These are phyloP conservation scores for Lepilemur ruficaudatus DNA, from an alignment of 2,797 vertebrate genomes.

Conservation along the genomic window DNA sequence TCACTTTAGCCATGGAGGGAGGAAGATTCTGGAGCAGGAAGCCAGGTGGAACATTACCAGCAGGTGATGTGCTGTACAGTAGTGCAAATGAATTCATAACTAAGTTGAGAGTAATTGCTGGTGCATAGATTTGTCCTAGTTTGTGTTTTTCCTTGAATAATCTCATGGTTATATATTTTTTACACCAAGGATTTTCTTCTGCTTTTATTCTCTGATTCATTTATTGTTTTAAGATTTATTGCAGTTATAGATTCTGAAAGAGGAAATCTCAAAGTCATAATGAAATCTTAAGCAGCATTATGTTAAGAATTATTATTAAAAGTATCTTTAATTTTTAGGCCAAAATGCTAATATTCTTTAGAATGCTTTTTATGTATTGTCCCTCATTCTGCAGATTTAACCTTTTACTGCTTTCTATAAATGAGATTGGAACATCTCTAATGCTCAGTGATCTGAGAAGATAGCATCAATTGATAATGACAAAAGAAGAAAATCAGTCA, in stretches of 20 bases:
- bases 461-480: background rate
- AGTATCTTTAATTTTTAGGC: background rate
- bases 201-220: background rate
- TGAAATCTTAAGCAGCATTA: conserved; percentile 5
- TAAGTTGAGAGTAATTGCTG: background rate
- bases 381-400: background rate
- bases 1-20: background rate
- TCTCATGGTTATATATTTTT: background rate
- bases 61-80: background rate
- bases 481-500: background rate
- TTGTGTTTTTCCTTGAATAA: background rate
- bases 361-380: background rate
- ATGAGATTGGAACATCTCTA: background rate
- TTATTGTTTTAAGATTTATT: background rate
- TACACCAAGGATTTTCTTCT: background rate
- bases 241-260: background rate
- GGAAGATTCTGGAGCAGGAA: background rate
- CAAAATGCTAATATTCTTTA: background rate
- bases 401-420: background rate
- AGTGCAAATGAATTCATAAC: background rate
- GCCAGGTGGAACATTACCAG: background rate
- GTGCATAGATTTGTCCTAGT: background rate
- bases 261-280: background rate
- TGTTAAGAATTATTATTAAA: background rate
- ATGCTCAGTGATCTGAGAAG: conserved; percentile 33